Evolutionary conservation across 2,113 vertebrate species (phyloP).

Genomic region (Rhombomys opimus): DNA sequence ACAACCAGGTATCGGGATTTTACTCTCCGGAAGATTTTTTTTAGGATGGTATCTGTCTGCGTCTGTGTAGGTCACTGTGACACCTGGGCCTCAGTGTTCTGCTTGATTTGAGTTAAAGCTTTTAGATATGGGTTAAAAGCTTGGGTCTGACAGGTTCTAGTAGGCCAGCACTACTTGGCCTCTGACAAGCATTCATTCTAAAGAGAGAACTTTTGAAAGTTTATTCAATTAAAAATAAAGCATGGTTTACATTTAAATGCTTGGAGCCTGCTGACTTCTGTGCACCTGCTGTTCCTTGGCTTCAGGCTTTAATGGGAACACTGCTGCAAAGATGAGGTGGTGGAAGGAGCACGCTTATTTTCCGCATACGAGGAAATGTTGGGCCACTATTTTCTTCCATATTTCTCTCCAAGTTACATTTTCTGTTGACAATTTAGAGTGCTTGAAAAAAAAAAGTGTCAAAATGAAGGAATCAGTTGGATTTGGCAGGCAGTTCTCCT

Average conservation of each 20-base stretch:
- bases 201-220: background rate
- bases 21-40: slow-evolving; percentile 46
- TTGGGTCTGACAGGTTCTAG: slow-evolving; percentile 24
- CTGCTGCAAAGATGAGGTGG: background rate
- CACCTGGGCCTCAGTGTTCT: background rate
- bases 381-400: slow-evolving; percentile 40
- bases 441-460: background rate
- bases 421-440: slow-evolving; percentile 38
- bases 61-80: slow-evolving; percentile 17
- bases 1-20: slow-evolving; percentile 92
- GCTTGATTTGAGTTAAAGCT: background rate
- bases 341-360: background rate
- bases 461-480: background rate
- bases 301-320: background rate
- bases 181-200: slow-evolving; percentile 44
- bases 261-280: background rate
- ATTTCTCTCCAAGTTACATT: slow-evolving; percentile 22
- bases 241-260: background rate
- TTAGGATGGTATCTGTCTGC: slow-evolving; percentile 12
- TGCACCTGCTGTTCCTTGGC: background rate
- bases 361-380: slow-evolving; percentile 5
- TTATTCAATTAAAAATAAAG: slow-evolving; percentile 30
- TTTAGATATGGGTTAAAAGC: background rate
- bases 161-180: background rate
- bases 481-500: background rate